Evolutionary conservation across 92 coral and sea anemone genomes (phyloP).

Genomic region (Ricordea florida): DNA sequence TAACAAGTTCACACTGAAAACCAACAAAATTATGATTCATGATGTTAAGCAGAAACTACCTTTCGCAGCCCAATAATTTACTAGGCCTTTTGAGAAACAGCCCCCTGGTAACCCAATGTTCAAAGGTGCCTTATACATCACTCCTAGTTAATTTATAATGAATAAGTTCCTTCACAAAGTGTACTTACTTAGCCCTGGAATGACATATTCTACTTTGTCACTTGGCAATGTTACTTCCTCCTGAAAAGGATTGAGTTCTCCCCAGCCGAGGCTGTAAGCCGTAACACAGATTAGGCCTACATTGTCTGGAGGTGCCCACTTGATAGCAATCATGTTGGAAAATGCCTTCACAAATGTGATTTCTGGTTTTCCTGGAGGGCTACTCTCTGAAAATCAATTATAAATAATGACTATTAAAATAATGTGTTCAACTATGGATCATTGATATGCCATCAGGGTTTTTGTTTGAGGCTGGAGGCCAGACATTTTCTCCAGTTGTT

Average conservation of each 20-base stretch:
- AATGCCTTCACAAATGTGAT: background rate
- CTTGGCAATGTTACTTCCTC: slow-evolving; percentile 13
- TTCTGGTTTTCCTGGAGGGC: slow-evolving; percentile 23
- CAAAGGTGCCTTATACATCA: too few species aligned
- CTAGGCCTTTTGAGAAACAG: too few species aligned
- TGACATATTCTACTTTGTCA: slow-evolving; percentile 41
- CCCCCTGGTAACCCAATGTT: too few species aligned
- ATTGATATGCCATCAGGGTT: too few species aligned
- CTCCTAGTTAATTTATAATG: too few species aligned
- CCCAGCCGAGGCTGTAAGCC: slow-evolving; percentile 72
- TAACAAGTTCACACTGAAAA: too few species aligned
- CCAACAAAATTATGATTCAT: too few species aligned
- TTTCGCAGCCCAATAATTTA: too few species aligned
- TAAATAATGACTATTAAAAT: background rate
- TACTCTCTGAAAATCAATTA: background rate
- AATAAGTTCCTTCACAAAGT: too few species aligned
- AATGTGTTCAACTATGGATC: too few species aligned
- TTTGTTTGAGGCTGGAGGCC: background rate
- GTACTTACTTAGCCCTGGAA: slow-evolving; percentile 70
- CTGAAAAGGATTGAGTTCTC: slow-evolving; percentile 70
- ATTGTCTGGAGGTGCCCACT: slow-evolving; percentile 88
- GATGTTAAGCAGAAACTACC: too few species aligned
- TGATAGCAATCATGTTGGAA: slow-evolving; percentile 47
- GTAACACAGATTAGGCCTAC: slow-evolving; percentile 76
- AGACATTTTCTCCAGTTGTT: background rate